Base-by-base conservation (phyloP, 2,113 vertebrate genomes). In the Pachyramphus minor region DNA sequence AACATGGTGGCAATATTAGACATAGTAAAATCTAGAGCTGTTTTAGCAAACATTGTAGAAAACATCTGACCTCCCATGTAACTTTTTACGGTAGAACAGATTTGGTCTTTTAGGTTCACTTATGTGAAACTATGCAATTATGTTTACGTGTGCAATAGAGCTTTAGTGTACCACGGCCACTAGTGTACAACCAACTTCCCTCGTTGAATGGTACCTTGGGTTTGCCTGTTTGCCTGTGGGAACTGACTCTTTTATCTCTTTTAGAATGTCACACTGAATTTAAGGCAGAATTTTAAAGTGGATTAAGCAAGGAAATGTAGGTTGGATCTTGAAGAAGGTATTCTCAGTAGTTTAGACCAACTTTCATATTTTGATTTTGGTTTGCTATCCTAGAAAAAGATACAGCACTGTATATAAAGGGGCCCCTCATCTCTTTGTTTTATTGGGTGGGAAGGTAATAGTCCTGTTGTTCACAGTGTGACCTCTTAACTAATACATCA, bases 271-370 rank as follows among this genome's bases (percentile, higher is more conserved):
- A 42, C 12, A 8, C 45, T 44, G 55, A 76, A 60, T 85, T 87
- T 84, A 66, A 90, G 63, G 52, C 42, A 82, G 49, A 86, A 35
- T 55, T 85, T 93, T 80, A 55, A 81, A 84, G 66, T 45, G 4
- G 14, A 64, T 91, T 79, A 89, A 39, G 45, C 55, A 85, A 77
- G 53, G 18, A 89, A 83, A 28, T n/a, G 19, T 55, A 37, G 71
- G 21, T 24, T 82, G 30, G 11, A 35, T 44, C 68, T 94, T 72
- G 90, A 79, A 41, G 23, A 76, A 82, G 47, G n/a, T n/a, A 6
- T 75, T 91, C 58, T 63, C 12, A 50, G 41, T 44, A 76, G 33
- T 50, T 77, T 79, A 74, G 9, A 55, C 23, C 19, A 53, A 19
- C 19, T 69, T 68, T 47, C 25, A 18, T 84, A 15, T 80, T 73